Evolutionary conservation across 1,140 invertebrate species (phyloP), one percentile per base, ranked within the genome.

Genomic region (Pissodes strobi): DNA sequence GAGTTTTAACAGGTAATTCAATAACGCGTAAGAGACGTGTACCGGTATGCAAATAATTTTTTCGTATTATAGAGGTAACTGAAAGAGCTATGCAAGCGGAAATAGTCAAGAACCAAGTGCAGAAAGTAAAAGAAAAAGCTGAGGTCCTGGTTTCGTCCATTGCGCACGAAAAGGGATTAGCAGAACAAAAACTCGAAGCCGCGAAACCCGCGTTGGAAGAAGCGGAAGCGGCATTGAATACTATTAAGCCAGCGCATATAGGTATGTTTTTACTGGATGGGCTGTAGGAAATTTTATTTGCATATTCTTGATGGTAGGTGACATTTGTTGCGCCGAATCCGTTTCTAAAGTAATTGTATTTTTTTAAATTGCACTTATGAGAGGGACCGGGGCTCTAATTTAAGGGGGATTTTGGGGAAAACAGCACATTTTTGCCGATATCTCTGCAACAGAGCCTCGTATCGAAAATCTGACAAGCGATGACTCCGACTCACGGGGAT

Each of bases 181-280:
- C 96, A 2, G 94, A 97, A 82, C 83, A 88, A 69, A 96, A 96
- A 78, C 78, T 97, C 23, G 93, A 95, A 80, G 91, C 90, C 8
- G 94, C 94, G 0, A 92, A 92, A 74, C 94, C 94, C 12, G 93
- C 93, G 0, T 78, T 97, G 23, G 91, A 95, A 78, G 95, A 97
- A 82, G 95, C 95, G 0, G 95, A 98, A 81, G 88, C 91, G 45
- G 95, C 95, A 3, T 81, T 98, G 5, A 97, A 98, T 72, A 98
- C 95, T 0, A 98, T 98, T 53, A 97, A 97, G 79, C 94, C 93
- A 49, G 93, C 94, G 2, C 95, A 98, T 78, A 98, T 98, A 72
- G 84, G 83, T 84, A 27, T 10, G 6, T n/a, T n/a, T n/a, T n/a
- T n/a, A n/a, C n/a, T n/a, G n/a, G n/a, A n/a, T n/a, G n/a, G n/a